These are phyloP conservation scores for Halictus ligatus DNA, from an alignment of 2,888 invertebrate genomes.

Conservation along the genomic window DNA sequence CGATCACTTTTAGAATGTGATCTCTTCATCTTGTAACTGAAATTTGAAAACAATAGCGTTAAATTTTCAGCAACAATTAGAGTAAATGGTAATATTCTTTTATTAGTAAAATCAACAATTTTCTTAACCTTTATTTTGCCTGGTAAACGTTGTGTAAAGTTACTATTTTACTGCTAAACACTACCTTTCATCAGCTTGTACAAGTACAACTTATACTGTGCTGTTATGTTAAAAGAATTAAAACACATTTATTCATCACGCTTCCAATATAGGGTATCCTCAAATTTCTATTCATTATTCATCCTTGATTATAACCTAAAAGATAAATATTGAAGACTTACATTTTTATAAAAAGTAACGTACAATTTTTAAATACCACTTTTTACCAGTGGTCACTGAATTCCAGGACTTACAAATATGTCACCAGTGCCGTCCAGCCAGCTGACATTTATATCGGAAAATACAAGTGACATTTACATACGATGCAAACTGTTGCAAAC, in stretches of 20 bases:
- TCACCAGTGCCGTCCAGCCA: neutral
- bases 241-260: neutral
- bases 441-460: neutral
- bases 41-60: slow-evolving; percentile 8
- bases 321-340: neutral
- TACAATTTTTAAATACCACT: neutral
- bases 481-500: too few relatives aligned
- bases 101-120: neutral
- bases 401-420: neutral
- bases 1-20: slow-evolving; percentile 56
- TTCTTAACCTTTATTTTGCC: slow-evolving; percentile 4
- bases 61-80: neutral
- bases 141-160: neutral
- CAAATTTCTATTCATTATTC: neutral
- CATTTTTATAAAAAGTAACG: neutral
- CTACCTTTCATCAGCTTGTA: neutral
- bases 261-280: slow-evolving; percentile 27
- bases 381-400: neutral
- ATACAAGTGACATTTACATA: neutral
- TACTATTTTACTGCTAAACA: neutral
- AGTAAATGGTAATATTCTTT: neutral
- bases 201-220: too few relatives aligned
- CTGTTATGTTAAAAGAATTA: neutral
- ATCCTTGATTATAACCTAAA: neutral
- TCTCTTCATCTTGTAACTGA: slow-evolving; percentile 52